Percentiles rank a stretch among this genome's conserved stretches.
Evolutionary conservation across 2,797 vertebrate genomes (phyloP).

Genomic region (Girardinus metallicus): DNA sequence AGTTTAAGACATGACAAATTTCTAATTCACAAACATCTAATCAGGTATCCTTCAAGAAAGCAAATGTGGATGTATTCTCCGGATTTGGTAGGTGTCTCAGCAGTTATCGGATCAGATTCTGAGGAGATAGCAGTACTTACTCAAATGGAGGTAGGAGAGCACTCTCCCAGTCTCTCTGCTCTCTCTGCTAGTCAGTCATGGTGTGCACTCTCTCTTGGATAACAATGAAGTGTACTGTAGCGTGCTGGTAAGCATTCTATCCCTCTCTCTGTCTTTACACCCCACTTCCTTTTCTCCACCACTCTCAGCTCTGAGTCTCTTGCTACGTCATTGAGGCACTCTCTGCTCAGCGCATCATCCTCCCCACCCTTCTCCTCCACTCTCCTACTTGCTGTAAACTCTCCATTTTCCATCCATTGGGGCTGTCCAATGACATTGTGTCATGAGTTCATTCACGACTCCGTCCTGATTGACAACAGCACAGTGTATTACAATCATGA

Average conservation of each 20-base stretch:
- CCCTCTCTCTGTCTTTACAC: slow-evolving; percentile 57
- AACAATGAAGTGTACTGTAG: slow-evolving; percentile 83
- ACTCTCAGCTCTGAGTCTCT: slow-evolving; percentile 69
- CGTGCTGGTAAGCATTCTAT: slow-evolving; percentile 73
- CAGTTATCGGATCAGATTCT: slow-evolving; percentile 42
- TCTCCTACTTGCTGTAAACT: slow-evolving; percentile 47
- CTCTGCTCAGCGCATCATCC: slow-evolving; percentile 66
- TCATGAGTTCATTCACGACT: slow-evolving; percentile 52
- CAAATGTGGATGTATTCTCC: not conserved
- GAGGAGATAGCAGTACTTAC: slow-evolving; percentile 77
- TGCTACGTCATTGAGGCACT: slow-evolving; percentile 76
- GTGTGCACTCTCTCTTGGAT: slow-evolving; percentile 78
- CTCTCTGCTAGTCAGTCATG: slow-evolving; percentile 80
- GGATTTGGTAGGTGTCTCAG: slow-evolving; percentile 10
- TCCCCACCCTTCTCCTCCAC: slow-evolving; percentile 59
- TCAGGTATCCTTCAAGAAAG: not conserved
- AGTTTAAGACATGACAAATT: not conserved
- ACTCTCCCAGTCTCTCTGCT: slow-evolving; percentile 67
- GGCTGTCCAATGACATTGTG: slow-evolving; percentile 26
- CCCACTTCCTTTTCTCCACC: slow-evolving; percentile 60
- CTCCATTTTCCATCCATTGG: slow-evolving; percentile 43
- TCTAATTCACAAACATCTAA: slow-evolving; percentile 6
- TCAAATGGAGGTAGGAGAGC: slow-evolving; percentile 80
- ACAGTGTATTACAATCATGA: slow-evolving; percentile 2
- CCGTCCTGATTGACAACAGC: not conserved